phyloP scores from a whole-genome alignment of 2,797 vertebrate genomes.

The Muraenolepis orangiensis region DNA sequence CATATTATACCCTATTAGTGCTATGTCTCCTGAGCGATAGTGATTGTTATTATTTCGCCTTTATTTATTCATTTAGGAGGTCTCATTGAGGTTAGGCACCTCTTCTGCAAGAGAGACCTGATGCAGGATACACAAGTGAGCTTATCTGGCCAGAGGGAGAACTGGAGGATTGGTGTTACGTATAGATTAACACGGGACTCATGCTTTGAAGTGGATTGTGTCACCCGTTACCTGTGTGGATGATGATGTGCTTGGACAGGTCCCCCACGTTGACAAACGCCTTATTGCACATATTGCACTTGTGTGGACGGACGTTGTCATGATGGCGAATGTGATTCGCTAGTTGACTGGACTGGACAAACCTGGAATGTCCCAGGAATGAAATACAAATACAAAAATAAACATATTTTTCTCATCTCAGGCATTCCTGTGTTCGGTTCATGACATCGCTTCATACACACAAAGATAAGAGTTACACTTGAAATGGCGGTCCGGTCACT shows the following conservation, averaged over 20 bases:
- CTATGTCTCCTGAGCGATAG: too few relatives aligned
- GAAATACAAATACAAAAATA: not conserved
- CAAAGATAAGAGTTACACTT: not conserved
- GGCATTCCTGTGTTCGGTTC: not conserved
- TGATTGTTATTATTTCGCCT: not conserved
- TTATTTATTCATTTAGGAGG: constrained; percentile 1
- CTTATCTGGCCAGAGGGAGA: not conserved
- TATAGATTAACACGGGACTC: not conserved
- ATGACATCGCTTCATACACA: not conserved
- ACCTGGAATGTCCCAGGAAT: constrained; percentile 72
- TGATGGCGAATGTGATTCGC: constrained; percentile 99
- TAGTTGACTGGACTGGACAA: constrained; percentile 95
- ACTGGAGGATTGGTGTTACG: not conserved
- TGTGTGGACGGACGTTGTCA: constrained; percentile 96
- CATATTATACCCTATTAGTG: too few relatives aligned
- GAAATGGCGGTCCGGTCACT: too few relatives aligned
- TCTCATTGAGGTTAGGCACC: not conserved
- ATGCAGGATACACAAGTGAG: not conserved
- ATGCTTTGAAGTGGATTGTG: constrained; percentile 81
- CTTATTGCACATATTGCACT: constrained; percentile 93
- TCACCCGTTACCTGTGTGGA: constrained; percentile 98
- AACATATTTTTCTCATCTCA: not conserved
- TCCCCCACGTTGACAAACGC: constrained; percentile 97
- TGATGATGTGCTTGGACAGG: constrained; percentile 97
- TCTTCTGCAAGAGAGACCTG: not conserved